Base-by-base conservation (phyloP, 2,113 vertebrate species). In the Chaenocephalus aceratus region DNA sequence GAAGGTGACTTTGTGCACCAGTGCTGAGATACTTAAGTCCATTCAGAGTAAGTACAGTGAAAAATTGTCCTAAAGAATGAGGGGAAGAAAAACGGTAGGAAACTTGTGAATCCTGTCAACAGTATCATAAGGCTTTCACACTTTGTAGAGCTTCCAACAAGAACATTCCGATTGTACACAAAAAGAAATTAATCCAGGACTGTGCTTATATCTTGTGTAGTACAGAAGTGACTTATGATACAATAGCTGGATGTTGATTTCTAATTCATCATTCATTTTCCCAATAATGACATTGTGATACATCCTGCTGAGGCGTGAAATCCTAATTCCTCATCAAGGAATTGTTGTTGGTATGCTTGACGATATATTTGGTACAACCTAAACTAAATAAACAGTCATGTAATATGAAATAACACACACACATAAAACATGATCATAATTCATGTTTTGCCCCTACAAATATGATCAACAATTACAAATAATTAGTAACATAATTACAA, bases 401-500 rank as follows among this genome's bases (percentile, higher is more conserved):
- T 78, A 72, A 80, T 46, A 85, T 1, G 51, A 86, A 88, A 84
- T 15, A 83, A 89, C 14, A 86, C 36, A 80, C 51, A 68, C 78
- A 84, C 83, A 86, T 82, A 77, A 85, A 81, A 88, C 72, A 82
- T 72, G 34, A 71, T 70, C 63, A 73, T 84, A 75, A 87, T 72
- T 87, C 82, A 84, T 79, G 81, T 86, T 89, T 89, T 83, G 46
- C 75, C 78, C 80, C 85, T 68, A 88, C 79, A 91, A 79, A 83
- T 83, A 85, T 82, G 62, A 89, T 89, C 77, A 85, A 87, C 64
- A 89, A 87, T 82, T 86, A 90, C 91, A 91, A 83, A 88, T 89
- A 87, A 92, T 91, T 92, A 82, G 83, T 89, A 83, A 86, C 56
- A 91, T 54, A 87, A 89, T 92, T 81, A 86, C 85, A 90, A 65